A percentile compares a stretch with the other conserved stretches of the same genome.
Conservation (phyloP, 2,888 invertebrate genomes). For the Hydropsyche betteni region DNA sequence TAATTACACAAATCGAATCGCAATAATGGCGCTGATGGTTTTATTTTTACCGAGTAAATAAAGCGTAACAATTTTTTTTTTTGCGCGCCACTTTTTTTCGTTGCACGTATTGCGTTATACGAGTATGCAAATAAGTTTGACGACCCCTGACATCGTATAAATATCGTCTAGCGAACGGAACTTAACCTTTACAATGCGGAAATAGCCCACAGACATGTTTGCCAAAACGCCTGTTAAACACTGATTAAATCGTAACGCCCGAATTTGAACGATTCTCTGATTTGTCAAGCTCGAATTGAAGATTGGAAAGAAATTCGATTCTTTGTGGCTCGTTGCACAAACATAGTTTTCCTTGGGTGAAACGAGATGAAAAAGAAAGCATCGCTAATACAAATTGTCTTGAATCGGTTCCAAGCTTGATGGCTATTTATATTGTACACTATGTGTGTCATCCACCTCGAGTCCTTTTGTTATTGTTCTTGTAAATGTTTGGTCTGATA, state of each 20-base stretch:
- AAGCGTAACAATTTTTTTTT: too few species aligned
- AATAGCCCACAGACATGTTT: constrained; percentile 15
- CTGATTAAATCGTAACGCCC: too few species aligned
- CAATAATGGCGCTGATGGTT: not conserved
- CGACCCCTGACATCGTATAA: constrained; percentile 10
- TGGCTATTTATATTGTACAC: constrained; percentile 10
- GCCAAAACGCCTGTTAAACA: not conserved
- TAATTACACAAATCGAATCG: constrained; percentile 14
- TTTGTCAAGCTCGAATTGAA: too few species aligned
- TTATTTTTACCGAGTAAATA: not conserved
- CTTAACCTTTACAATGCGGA: constrained; percentile 32
- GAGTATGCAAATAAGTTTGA: not conserved
- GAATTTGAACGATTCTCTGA: too few species aligned
- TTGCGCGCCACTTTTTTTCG: too few species aligned
- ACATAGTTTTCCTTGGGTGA: too few species aligned
- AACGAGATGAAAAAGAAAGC: constrained; percentile 10
- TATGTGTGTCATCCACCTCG: constrained; percentile 31
- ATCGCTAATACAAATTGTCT: constrained; percentile 6
- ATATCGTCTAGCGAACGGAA: constrained; percentile 9
- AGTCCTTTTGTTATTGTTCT: constrained; percentile 30
- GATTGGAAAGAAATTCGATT: too few species aligned
- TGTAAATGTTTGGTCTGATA: not conserved
- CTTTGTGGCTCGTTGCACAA: too few species aligned
- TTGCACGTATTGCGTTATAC: too few species aligned
- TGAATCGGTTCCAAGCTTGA: constrained; percentile 37